Evolutionary conservation across 2,797 vertebrate genomes (phyloP).

Genomic region (Xerus rutilus): DNA sequence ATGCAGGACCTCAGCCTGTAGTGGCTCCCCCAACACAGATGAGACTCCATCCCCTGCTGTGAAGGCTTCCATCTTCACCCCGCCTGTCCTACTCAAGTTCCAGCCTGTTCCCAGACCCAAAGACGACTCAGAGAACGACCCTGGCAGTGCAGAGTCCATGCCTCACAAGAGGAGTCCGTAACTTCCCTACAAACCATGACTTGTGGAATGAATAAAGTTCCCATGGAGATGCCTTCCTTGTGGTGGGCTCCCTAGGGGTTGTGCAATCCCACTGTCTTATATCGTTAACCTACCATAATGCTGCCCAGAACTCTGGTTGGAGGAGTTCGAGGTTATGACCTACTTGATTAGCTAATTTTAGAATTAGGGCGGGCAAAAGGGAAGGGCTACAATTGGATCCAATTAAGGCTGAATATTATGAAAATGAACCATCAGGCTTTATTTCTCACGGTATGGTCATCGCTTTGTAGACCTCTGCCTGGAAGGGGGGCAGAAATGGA

Average conservation of each 20-base stretch:
- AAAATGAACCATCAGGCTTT: too few species aligned
- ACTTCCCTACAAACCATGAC: constrained; percentile 17
- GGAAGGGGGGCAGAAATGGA: neutral
- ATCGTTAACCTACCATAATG: too few species aligned
- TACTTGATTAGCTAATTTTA: too few species aligned
- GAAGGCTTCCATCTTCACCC: constrained; percentile 70
- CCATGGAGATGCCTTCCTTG: neutral
- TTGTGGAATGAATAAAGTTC: constrained; percentile 72
- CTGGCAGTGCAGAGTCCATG: constrained; percentile 24
- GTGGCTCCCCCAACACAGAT: neutral
- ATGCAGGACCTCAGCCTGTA: constrained; percentile 49
- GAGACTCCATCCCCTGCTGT: neutral
- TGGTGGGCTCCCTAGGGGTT: neutral
- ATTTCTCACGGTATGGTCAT: neutral
- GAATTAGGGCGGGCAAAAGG: too few species aligned
- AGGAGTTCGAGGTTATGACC: too few species aligned
- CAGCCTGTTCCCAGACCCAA: constrained; percentile 68
- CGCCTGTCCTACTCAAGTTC: constrained; percentile 77
- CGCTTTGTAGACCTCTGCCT: neutral
- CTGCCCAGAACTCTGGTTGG: too few species aligned
- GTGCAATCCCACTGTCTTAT: neutral
- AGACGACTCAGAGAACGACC: constrained; percentile 70
- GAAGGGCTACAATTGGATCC: too few species aligned
- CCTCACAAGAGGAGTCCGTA: neutral
- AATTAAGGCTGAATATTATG: too few species aligned